Percentiles rank a stretch among this genome's conserved stretches.
These are phyloP conservation scores for Euura saliciscinereae DNA, from an alignment of 1,140 invertebrate genomes.

Conservation along the genomic window DNA sequence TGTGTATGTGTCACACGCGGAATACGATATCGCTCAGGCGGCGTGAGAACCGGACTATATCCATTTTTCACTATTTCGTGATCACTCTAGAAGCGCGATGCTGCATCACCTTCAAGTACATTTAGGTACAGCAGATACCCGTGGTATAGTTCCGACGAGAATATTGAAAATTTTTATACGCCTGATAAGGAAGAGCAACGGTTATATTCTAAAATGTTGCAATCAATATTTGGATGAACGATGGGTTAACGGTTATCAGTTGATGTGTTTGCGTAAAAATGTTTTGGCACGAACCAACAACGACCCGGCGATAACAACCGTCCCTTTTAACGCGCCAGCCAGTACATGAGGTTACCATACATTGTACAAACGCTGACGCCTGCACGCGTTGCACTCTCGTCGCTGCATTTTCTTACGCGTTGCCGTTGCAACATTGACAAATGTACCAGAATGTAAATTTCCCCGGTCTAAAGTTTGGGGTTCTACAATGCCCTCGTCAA, in stretches of 20 bases:
- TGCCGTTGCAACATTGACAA: too few species aligned
- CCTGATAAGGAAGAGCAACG: not conserved
- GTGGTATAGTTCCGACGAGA: not conserved
- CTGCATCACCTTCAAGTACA: too few species aligned
- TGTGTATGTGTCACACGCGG: too few species aligned
- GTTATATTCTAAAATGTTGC: not conserved
- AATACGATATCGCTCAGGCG: too few species aligned
- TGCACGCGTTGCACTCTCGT: not conserved
- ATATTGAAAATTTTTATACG: not conserved
- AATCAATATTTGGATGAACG: constrained; percentile 9
- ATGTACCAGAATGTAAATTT: too few species aligned
- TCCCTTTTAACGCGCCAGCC: not conserved
- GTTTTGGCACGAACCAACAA: constrained; percentile 10
- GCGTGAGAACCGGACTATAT: too few species aligned
- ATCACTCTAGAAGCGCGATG: too few species aligned
- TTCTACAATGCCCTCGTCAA: too few species aligned
- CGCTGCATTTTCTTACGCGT: too few species aligned
- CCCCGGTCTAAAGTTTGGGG: too few species aligned
- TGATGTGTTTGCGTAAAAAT: constrained; percentile 11
- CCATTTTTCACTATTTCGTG: too few species aligned
- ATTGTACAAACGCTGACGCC: not conserved
- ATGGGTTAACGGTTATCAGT: constrained; percentile 9
- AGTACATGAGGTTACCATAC: not conserved
- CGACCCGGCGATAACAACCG: not conserved
- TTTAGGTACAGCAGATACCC: too few species aligned